Conservation (phyloP, 2,888 invertebrate genomes). For the Athalia cordata region DNA sequence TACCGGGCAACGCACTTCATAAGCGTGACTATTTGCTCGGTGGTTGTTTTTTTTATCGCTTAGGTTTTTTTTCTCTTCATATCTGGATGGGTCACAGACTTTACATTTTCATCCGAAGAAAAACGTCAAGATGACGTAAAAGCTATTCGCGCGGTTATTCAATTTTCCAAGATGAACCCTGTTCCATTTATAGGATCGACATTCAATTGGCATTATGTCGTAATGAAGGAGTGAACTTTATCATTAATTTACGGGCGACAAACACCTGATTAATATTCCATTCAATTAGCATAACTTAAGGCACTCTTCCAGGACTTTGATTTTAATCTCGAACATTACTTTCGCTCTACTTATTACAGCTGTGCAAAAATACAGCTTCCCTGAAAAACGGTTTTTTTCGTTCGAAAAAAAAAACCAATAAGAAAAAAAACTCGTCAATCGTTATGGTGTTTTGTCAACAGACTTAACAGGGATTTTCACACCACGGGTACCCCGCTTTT, state of each 20-base stretch:
- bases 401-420: slow-evolving; percentile 1
- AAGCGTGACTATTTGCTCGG: slow-evolving; percentile 18
- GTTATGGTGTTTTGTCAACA: slow-evolving; percentile 54
- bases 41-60: background rate
- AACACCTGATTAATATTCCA: slow-evolving; percentile 63
- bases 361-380: slow-evolving; percentile 54
- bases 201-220: slow-evolving; percentile 41
- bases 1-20: slow-evolving; percentile 11
- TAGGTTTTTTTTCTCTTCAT: no score
- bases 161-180: slow-evolving; percentile 28
- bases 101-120: background rate
- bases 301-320: slow-evolving; percentile 66
- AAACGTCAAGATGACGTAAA: background rate
- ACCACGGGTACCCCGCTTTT: slow-evolving; percentile 52
- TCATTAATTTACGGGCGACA: slow-evolving; percentile 47
- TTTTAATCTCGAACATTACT: slow-evolving; percentile 54
- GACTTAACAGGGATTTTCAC: slow-evolving; percentile 58
- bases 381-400: slow-evolving; percentile 19
- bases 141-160: background rate
- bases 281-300: slow-evolving; percentile 61
- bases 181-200: slow-evolving; percentile 25
- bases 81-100: no score
- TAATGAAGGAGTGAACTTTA: slow-evolving; percentile 13
- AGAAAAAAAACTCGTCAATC: slow-evolving; percentile 35
- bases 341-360: slow-evolving; percentile 61